phyloP scores from a whole-genome alignment of 2,797 vertebrate genomes.

The Xyrichtys novacula region DNA sequence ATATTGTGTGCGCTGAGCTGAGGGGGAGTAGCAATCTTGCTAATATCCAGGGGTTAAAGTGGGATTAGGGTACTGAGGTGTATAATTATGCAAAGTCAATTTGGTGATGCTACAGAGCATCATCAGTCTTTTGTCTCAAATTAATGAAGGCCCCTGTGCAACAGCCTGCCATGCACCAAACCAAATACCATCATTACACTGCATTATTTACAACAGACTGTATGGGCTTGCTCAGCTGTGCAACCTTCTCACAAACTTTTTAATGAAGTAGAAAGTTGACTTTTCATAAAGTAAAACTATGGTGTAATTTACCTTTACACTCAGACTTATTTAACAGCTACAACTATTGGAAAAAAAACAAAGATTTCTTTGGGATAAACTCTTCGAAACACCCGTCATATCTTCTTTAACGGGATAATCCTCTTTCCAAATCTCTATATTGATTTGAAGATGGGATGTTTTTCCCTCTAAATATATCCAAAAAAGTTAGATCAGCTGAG shows the following conservation, averaged over 20 bases:
- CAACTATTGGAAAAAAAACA: background rate
- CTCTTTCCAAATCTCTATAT: too few species aligned
- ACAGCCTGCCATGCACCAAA: background rate
- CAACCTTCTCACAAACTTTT: background rate
- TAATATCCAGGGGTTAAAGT: constrained; percentile 28
- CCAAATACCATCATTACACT: background rate
- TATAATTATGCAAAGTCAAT: constrained; percentile 45
- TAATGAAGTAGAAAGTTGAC: background rate
- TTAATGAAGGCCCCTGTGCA: background rate
- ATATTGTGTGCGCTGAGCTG: background rate
- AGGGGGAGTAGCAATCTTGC: constrained; percentile 11
- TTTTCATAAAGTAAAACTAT: background rate
- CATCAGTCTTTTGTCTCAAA: constrained; percentile 2
- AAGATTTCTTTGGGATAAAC: background rate
- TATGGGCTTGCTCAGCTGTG: background rate
- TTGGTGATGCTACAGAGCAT: background rate
- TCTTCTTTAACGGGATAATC: too few species aligned
- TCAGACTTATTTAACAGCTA: background rate
- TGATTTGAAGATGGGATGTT: too few species aligned
- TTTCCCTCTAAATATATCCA: too few species aligned
- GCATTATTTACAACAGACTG: background rate
- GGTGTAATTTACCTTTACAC: background rate
- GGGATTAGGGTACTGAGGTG: constrained; percentile 38
- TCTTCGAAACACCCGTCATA: too few species aligned
- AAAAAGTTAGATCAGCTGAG: too few species aligned